These are phyloP conservation scores for Ceratothoa steindachneri DNA, from an alignment of 2,888 invertebrate genomes.

Conservation along the genomic window DNA sequence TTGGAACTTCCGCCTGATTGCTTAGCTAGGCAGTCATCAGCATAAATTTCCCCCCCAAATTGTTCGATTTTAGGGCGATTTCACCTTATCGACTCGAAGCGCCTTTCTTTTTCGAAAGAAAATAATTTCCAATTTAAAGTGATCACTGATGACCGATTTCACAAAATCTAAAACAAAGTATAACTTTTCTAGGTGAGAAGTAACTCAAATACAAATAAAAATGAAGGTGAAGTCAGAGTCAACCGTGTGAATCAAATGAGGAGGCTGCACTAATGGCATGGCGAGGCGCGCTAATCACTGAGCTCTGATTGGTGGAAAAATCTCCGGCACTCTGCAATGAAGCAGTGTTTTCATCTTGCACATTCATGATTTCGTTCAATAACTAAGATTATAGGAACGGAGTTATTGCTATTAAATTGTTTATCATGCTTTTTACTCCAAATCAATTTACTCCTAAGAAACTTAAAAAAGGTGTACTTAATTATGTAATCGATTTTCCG, in stretches of 20 bases:
- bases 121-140: constrained; percentile 9
- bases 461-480: no score
- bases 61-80: constrained; percentile 11
- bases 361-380: neutral
- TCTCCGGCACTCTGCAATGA: constrained; percentile 41
- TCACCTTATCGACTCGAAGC: neutral
- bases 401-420: no score
- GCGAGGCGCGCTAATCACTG: constrained; percentile 46
- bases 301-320: constrained; percentile 45
- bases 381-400: neutral
- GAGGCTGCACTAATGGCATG: constrained; percentile 44
- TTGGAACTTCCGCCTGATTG: constrained; percentile 41
- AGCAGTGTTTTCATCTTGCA: constrained; percentile 35
- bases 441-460: no score
- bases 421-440: no score
- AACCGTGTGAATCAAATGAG: constrained; percentile 27
- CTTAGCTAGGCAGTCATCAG: constrained; percentile 41
- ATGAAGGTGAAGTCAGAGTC: constrained; percentile 24
- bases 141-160: constrained; percentile 5
- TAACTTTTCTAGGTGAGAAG: neutral
- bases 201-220: neutral
- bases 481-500: constrained; percentile 3
- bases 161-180: neutral
- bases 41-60: constrained; percentile 34
- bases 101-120: neutral